Evolutionary conservation across 35 echinoderm and acorn worm genomes (phyloP).

Genomic region (Ophiothrix spiculata): DNA sequence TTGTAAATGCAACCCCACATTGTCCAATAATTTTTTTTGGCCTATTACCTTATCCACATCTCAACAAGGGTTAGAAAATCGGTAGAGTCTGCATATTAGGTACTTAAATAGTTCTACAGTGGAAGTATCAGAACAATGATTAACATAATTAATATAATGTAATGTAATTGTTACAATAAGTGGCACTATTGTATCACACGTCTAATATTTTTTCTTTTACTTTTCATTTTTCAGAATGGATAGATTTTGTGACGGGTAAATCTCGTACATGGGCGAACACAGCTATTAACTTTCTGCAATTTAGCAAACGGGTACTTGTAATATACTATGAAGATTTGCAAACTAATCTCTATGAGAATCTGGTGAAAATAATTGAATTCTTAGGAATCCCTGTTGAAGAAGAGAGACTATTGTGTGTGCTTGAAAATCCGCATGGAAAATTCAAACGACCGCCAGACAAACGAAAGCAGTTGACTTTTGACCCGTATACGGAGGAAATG

Average conservation of each 20-base stretch:
- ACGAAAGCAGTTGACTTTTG: conserved; percentile 54
- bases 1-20: no score
- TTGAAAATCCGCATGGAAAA: conserved; percentile 74
- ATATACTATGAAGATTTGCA: conserved; percentile 93
- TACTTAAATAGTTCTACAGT: conserved; percentile 64
- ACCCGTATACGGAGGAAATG: conserved; percentile 97
- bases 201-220: no score
- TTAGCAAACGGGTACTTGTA: conserved; percentile 72
- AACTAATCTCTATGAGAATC: conserved; percentile 42
- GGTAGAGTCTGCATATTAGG: conserved; percentile 50
- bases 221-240: conserved; percentile 97
- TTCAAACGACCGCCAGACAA: conserved; percentile 75
- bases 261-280: conserved; percentile 97
- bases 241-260: conserved; percentile 90
- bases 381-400: conserved; percentile 47
- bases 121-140: conserved; percentile 30
- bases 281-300: conserved; percentile 81
- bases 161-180: no score
- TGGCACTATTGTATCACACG: no score
- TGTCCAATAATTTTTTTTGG: no score
- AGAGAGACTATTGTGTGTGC: conserved; percentile 71
- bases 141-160: no score
- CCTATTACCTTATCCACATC: no score
- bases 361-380: conserved; percentile 66
- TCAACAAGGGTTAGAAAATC: conserved; percentile 79